Evolutionary conservation across 2,888 invertebrate species (phyloP), one percentile per base, ranked within the genome.

Genomic region (Argyresthia goedartella): DNA sequence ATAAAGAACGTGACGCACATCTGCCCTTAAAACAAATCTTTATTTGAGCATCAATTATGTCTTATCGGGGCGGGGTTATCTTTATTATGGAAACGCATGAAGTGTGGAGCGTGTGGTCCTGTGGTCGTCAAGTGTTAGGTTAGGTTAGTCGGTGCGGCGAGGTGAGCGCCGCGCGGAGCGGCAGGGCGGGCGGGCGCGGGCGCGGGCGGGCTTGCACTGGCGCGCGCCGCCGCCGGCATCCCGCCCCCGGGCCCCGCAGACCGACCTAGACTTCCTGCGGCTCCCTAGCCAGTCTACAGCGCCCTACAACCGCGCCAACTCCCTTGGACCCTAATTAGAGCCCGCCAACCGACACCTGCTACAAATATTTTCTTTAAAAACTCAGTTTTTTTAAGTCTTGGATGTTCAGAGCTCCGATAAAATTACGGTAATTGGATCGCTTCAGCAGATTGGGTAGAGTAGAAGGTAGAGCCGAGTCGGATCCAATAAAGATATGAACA

Each of bases 131-230:
- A n/a, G n/a, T n/a, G n/a, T n/a, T n/a, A 64, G 76, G 73, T 76
- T 75, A 79, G 78, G 79, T 81, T 80, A 79, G 73, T 36, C 8
- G 71, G 67, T n/a, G n/a, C 63, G 63, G 65, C 39, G 60, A 61
- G 65, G 64, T 67, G 71, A 65, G 63, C 68, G 68, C 69, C 66
- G 68, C 65, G 53, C 55, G 57, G 57, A 75, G 76, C 74, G 75
- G 60, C 56, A n/a, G n/a, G n/a, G 59, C 59, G 53, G 76, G 79
- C 75, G 81, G 77, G 78, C 73, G 81, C 78, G 81, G 81, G 80
- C 76, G 81, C 81, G 81, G 78, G 82, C 73, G 78, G 76, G 75
- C 76, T 77, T 67, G 77, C 79, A 85, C 85, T 82, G 82, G 78
- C 68, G 77, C 77, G 81, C 80, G 81, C 81, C 78, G 77, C 78